Evolutionary conservation across 2,113 vertebrate species (phyloP), one percentile per base, ranked within the genome.

Genomic region (Datnioides undecimradiatus): DNA sequence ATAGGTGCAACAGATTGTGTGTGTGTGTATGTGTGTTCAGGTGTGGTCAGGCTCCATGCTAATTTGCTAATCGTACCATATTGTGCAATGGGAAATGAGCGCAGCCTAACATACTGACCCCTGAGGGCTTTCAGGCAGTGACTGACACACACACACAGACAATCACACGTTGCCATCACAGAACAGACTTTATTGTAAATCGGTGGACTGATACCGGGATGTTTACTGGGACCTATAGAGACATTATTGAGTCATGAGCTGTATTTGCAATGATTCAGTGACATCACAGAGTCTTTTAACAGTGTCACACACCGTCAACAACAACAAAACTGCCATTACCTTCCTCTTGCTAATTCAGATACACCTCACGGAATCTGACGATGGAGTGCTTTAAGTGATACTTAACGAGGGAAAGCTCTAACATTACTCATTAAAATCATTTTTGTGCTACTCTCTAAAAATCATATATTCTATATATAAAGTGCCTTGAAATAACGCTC

Each of bases 1-100:
- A 46, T 58, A 51, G 33, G 48, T 69, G 41, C 58, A 72, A 51
- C 86, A 87, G 74, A 82, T 71, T 77, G 71, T 69, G 23, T 78
- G n/a, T 63, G 27, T 65, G 48, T 57, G 23, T 41, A 57, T 59
- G 58, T 76, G 45, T 73, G 55, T 55, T 46, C 55, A 68, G 52
- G 59, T 79, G 78, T 41, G 77, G 40, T 75, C 69, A 66, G 21
- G 48, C 51, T 62, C 11, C 33, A 41, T 66, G 52, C 60, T 60
- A 38, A 80, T 72, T 60, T 62, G 16, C 19, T 46, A 72, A 76
- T 41, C 73, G 54, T 55, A 67, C 19, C 73, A 62, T 72, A 62
- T 49, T 80, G 66, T 62, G 48, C 48, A 51, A 49, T 51, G 78
- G 52, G 60, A 54, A 52, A 76, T 23, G n/a, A 40, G 23, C 41